These are phyloP conservation scores for Zaprionus obscuricornis DNA, from an alignment of 2,888 invertebrate species.

Conservation along the genomic window DNA sequence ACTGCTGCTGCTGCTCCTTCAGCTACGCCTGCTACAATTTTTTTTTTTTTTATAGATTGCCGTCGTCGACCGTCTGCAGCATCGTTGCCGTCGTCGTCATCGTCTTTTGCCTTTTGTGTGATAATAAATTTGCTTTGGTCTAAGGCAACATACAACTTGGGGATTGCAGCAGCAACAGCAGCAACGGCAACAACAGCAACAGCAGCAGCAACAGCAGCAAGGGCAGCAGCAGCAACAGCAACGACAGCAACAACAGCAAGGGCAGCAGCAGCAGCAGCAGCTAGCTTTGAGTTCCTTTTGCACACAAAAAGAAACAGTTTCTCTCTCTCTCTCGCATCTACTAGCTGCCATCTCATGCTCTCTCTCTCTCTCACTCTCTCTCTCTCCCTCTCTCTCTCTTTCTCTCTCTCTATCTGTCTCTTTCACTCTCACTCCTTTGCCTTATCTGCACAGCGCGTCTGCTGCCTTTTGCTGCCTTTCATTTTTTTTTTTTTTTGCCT, in stretches of 20 bases:
- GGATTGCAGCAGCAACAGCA: constrained; percentile 53
- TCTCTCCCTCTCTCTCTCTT: not conserved
- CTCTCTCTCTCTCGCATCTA: not conserved
- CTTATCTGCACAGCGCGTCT: constrained; percentile 3
- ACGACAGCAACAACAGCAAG: constrained; percentile 30
- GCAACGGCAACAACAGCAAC: no score
- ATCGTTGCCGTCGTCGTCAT: constrained; percentile 26
- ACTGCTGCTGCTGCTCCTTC: constrained; percentile 17
- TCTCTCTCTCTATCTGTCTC: no score
- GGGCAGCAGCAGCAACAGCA: constrained; percentile 47
- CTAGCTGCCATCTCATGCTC: not conserved
- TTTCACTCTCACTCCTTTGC: not conserved
- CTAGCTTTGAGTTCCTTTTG: constrained; percentile 28
- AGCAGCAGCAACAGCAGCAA: constrained; percentile 38
- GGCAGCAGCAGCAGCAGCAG: constrained; percentile 49
- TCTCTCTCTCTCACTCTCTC: not conserved
- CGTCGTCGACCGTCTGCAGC: no score
- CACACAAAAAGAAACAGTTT: no score
- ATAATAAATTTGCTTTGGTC: constrained; percentile 78
- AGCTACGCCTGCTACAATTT: constrained; percentile 39
- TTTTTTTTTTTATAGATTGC: constrained; percentile 62
- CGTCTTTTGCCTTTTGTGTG: constrained; percentile 72
- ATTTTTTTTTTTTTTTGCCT: constrained; percentile 16
- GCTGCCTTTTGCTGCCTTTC: constrained; percentile 49
- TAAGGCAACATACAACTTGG: constrained; percentile 72